Percentiles rank a stretch among this genome's conserved stretches.
Conservation (phyloP, 1,140 invertebrate species). For the Pogonomyrmex barbatus region DNA sequence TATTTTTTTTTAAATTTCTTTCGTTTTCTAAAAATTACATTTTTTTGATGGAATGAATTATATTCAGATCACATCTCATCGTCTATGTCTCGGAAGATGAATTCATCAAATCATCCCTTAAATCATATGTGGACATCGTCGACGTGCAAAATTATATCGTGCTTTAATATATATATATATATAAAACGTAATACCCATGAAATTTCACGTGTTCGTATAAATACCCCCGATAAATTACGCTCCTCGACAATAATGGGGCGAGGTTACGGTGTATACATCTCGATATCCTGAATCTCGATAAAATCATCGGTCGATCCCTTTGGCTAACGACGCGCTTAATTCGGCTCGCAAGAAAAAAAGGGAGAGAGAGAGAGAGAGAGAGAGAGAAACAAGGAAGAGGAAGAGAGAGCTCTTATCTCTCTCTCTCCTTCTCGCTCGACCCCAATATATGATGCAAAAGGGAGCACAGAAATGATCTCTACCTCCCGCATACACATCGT, state of each 20-base stretch:
- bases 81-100: background rate
- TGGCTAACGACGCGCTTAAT: slow-evolving; percentile 59
- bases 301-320: slow-evolving; percentile 56
- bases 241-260: slow-evolving; percentile 40
- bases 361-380: background rate
- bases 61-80: background rate
- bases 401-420: background rate
- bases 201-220: slow-evolving; percentile 18
- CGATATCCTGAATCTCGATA: slow-evolving; percentile 51
- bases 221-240: slow-evolving; percentile 46
- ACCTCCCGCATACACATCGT: slow-evolving; percentile 20
- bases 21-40: background rate
- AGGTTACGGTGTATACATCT: slow-evolving; percentile 34
- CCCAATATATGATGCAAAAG: slow-evolving; percentile 44
- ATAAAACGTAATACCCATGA: background rate
- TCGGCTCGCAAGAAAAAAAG: slow-evolving; percentile 10
- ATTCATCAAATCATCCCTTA: background rate
- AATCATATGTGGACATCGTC: background rate
- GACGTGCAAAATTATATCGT: background rate
- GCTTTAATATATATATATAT: background rate
- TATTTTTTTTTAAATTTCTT: background rate
- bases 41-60: background rate
- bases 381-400: background rate
- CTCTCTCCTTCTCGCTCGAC: background rate
- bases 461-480: slow-evolving; percentile 45